A percentile compares a stretch with the other conserved stretches of the same genome.
Conservation (phyloP, 2,888 invertebrate genomes). For the Eilema sororculum region DNA sequence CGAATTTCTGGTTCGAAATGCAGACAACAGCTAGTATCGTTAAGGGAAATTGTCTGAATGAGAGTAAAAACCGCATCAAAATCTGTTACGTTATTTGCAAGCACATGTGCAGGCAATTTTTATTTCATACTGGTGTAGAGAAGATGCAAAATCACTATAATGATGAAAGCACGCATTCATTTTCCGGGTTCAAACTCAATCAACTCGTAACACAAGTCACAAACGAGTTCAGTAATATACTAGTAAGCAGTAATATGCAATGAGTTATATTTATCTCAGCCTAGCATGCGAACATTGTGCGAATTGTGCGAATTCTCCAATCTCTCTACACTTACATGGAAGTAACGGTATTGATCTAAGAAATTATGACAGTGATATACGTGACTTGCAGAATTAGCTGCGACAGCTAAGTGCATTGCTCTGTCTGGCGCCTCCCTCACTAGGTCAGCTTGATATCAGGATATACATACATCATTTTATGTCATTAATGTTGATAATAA, state of each 20-base stretch:
- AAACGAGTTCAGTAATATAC: neutral
- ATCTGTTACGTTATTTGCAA: neutral
- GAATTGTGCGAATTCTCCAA: neutral
- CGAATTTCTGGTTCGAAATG: no score
- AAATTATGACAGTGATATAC: slow-evolving; percentile 22
- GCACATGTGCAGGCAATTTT: neutral
- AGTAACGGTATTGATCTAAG: slow-evolving; percentile 27
- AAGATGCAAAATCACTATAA: neutral
- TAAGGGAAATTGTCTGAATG: no score
- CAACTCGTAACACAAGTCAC: neutral
- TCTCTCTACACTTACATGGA: neutral
- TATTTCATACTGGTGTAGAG: neutral
- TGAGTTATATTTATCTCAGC: neutral
- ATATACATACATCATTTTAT: slow-evolving; percentile 25
- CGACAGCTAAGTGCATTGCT: slow-evolving; percentile 48
- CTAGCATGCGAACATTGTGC: neutral
- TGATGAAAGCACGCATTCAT: neutral
- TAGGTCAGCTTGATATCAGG: slow-evolving; percentile 43
- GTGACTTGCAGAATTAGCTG: slow-evolving; percentile 43
- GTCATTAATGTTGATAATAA: slow-evolving; percentile 37
- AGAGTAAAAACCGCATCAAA: neutral
- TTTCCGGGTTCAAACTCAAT: neutral
- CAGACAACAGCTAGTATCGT: neutral
- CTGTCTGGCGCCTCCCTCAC: slow-evolving; percentile 46
- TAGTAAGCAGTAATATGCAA: neutral